These are phyloP conservation scores for Saturnia pavonia DNA, from an alignment of 2,888 invertebrate genomes.

Conservation along the genomic window DNA sequence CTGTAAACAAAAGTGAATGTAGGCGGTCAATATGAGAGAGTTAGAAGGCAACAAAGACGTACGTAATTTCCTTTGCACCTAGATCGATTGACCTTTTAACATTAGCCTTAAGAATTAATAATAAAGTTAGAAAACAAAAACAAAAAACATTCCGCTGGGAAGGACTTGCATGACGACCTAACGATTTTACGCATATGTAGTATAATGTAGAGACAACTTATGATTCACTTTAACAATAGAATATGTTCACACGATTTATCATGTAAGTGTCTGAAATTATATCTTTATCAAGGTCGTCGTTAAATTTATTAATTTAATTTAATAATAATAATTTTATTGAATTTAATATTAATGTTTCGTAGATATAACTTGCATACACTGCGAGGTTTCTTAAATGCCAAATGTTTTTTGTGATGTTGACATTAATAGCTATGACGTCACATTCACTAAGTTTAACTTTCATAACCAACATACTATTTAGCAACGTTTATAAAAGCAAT, in stretches of 20 bases:
- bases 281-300: neutral
- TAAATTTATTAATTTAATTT: neutral
- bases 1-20: constrained; percentile 77
- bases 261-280: neutral
- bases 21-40: constrained; percentile 56
- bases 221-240: neutral
- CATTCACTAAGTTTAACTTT: constrained; percentile 6
- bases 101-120: constrained; percentile 24
- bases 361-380: neutral
- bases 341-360: neutral
- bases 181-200: neutral
- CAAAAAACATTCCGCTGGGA: neutral
- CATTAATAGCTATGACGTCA: constrained; percentile 7
- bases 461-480: constrained; percentile 9
- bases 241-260: neutral
- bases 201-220: neutral
- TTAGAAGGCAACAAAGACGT: constrained; percentile 60
- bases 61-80: constrained; percentile 46
- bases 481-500: constrained; percentile 9
- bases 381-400: constrained; percentile 6
- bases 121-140: neutral
- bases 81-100: constrained; percentile 47
- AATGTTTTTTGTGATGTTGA: neutral
- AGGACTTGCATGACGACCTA: neutral
- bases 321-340: neutral